These are phyloP conservation scores for Drosophila sechellia DNA, from an alignment of 1,140 invertebrate genomes.

Conservation along the genomic window DNA sequence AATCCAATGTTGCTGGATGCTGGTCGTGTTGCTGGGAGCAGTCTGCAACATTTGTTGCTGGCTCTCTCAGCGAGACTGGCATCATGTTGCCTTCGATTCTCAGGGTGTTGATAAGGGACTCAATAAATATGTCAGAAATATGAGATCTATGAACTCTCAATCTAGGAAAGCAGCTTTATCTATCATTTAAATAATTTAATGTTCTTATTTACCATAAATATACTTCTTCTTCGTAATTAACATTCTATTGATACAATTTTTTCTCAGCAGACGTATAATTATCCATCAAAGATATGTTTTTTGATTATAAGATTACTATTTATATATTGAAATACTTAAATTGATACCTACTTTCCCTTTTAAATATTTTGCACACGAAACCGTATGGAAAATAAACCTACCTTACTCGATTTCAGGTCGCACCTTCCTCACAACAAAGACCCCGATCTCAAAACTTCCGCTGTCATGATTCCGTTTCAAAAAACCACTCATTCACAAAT, in stretches of 20 bases:
- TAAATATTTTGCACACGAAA: not conserved
- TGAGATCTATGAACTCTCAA: not conserved
- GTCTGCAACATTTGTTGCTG: not conserved
- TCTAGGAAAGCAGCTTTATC: not conserved
- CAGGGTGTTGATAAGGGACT: conserved; percentile 26
- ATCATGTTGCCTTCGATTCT: conserved; percentile 19
- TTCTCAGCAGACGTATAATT: not conserved
- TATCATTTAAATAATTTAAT: not conserved
- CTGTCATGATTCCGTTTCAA: conserved; percentile 51
- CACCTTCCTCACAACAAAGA: conserved; percentile 30
- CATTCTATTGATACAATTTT: not conserved
- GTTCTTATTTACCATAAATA: no score
- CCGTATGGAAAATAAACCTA: not conserved
- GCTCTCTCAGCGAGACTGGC: conserved; percentile 20
- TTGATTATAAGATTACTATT: no score
- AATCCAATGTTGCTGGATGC: not conserved
- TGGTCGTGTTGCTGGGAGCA: not conserved
- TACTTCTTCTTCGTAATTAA: no score
- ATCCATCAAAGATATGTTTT: no score
- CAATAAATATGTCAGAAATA: conserved; percentile 1
- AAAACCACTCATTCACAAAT: conserved; percentile 56
- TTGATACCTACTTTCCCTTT: not conserved
- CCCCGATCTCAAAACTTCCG: conserved; percentile 55
- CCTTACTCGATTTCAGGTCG: conserved; percentile 24
- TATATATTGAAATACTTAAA: no score